Evolutionary conservation across 1,140 invertebrate species (phyloP), one percentile per base, ranked within the genome.

Genomic region (Maconellicoccus hirsutus): DNA sequence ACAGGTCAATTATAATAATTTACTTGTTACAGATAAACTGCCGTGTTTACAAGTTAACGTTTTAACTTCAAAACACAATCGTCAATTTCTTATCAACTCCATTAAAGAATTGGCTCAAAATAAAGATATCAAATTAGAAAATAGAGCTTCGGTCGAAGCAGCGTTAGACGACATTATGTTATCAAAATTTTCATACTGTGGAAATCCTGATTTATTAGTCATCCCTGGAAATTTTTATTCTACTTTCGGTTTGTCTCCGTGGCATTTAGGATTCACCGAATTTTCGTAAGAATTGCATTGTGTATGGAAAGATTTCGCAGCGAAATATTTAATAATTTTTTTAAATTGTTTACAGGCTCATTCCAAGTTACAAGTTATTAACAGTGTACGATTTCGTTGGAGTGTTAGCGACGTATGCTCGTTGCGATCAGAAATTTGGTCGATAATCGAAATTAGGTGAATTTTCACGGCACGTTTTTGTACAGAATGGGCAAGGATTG

Each of bases 241-340:
- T 72, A 85, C 85, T 42, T 82, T 82, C 76, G 86, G 86, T 71
- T 80, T 87, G 77, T 78, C 87, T 21, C 87, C 87, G 42, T 89
- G 87, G 88, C 87, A 89, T 75, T 85, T 87, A 75, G 82, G 84
- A 80, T 76, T 86, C 61, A 86, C 87, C 38, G 87, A 88, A 80
- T 88, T 89, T 79, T 77, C 86, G 78, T 84, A 81, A 78, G 80
- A 72, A 61, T 73, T 16, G 4, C 7, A 61, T 19, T 61, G 7
- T 61, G 21, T 8, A 10, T 61, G 16, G 4, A 19, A 6, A 8
- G 14, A 19, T 61, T 61, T 61, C 7, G n/a, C n/a, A n/a, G n/a
- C 7, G 14, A 61, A 16, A 8, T 61, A 61, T 61, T 19, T 6
- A 61, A 8, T 61, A 61, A 61, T 61, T 19, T 6, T 61, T 61